Percentiles rank a stretch among this genome's conserved stretches.
Evolutionary conservation across 2,888 invertebrate species (phyloP).

Genomic region (Athetis lepigone): DNA sequence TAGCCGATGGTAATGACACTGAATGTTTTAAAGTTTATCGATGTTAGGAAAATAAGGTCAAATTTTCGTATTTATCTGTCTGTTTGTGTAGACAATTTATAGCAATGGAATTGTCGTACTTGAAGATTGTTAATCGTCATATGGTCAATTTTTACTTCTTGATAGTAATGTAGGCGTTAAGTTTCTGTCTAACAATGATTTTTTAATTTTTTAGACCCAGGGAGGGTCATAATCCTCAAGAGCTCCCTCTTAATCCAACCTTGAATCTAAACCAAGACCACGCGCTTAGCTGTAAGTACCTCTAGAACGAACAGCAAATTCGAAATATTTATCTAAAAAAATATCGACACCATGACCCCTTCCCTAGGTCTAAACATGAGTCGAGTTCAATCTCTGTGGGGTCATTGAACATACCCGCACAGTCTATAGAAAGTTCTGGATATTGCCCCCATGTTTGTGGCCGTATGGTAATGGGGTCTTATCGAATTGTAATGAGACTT

Average conservation of each 20-base stretch:
- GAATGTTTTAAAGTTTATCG: constrained; percentile 22
- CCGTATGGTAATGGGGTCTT: constrained; percentile 50
- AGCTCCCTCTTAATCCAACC: too few relatives aligned
- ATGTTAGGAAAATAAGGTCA: constrained; percentile 25
- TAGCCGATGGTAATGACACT: constrained; percentile 24
- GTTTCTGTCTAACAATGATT: too few relatives aligned
- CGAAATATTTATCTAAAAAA: too few relatives aligned
- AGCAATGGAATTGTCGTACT: too few relatives aligned
- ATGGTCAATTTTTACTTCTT: too few relatives aligned
- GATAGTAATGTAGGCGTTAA: too few relatives aligned
- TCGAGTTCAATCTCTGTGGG: constrained; percentile 13
- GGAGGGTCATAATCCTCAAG: too few relatives aligned
- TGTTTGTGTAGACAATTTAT: background rate
- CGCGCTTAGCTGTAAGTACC: too few relatives aligned
- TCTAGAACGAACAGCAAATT: too few relatives aligned
- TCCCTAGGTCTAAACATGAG: background rate
- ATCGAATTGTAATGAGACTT: constrained; percentile 52
- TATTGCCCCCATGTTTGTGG: constrained; percentile 54
- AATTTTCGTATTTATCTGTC: background rate
- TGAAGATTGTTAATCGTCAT: too few relatives aligned
- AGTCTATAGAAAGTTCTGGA: constrained; percentile 44
- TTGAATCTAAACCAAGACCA: too few relatives aligned
- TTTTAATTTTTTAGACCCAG: too few relatives aligned
- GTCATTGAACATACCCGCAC: constrained; percentile 39
- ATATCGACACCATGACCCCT: constrained; percentile 11